Conservation (phyloP, 2,113 vertebrate species). For the Nothobranchius kuhntae region DNA sequence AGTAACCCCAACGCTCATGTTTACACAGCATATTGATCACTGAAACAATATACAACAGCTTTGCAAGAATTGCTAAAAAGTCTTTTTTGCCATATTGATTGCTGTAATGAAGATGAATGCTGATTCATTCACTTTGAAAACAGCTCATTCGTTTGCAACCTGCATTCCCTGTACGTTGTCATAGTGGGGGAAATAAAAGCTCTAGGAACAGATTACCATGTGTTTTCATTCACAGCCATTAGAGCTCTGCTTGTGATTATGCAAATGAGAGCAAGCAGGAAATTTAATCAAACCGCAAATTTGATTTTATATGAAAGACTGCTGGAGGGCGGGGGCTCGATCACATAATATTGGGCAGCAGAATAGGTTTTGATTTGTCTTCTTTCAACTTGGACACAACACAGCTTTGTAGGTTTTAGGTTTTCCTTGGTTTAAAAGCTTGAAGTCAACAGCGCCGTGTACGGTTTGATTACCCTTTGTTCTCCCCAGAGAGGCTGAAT, state of each 20-base stretch:
- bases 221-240: constrained; percentile 74
- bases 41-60: constrained; percentile 63
- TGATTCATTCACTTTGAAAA: constrained; percentile 59
- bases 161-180: constrained; percentile 7
- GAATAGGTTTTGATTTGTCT: constrained; percentile 56
- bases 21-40: constrained; percentile 57
- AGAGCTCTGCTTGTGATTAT: constrained; percentile 74
- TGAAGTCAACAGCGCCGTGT: constrained; percentile 38
- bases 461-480: constrained; percentile 67
- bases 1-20: constrained; percentile 40
- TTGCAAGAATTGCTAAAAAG: constrained; percentile 66
- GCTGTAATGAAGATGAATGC: constrained; percentile 74
- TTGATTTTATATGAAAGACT: constrained; percentile 73
- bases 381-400: constrained; percentile 55
- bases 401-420: constrained; percentile 56
- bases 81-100: constrained; percentile 67
- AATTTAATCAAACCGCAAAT: constrained; percentile 79
- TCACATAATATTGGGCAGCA: constrained; percentile 53
- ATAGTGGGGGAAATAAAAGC: not conserved
- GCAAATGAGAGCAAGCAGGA: constrained; percentile 75
- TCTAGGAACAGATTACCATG: constrained; percentile 52
- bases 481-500: constrained; percentile 64
- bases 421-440: constrained; percentile 38
- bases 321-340: constrained; percentile 55
- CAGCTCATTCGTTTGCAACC: constrained; percentile 30